Evolutionary conservation across 2,888 invertebrate species (phyloP).

Genomic region (Notodonta ziczac): DNA sequence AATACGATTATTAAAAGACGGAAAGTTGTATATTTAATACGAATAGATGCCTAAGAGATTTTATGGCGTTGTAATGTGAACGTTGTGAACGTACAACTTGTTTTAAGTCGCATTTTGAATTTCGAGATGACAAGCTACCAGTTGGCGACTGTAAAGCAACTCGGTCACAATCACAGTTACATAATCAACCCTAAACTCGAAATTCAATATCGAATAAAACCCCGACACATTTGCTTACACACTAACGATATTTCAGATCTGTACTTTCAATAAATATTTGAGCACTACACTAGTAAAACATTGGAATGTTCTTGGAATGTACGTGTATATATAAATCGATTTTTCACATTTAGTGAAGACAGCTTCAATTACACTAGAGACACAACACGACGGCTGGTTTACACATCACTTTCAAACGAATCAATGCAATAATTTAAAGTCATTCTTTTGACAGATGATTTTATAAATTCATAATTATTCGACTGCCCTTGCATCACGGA

Average conservation of each 20-base stretch:
- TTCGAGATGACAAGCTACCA: conserved; percentile 12
- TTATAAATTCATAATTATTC: too few species aligned
- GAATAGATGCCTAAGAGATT: conserved; percentile 36
- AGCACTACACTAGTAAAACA: conserved; percentile 45
- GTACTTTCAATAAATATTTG: conserved; percentile 43
- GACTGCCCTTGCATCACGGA: too few species aligned
- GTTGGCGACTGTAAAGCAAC: not conserved
- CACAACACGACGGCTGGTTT: not conserved
- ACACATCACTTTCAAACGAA: too few species aligned
- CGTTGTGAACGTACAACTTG: conserved; percentile 32
- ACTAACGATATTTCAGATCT: conserved; percentile 43
- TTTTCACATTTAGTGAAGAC: not conserved
- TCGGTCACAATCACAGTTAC: not conserved
- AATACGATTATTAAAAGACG: conserved; percentile 41
- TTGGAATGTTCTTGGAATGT: conserved; percentile 27
- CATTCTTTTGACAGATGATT: too few species aligned
- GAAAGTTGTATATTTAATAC: conserved; percentile 39
- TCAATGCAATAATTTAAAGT: too few species aligned
- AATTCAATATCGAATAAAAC: conserved; percentile 23
- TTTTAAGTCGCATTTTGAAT: conserved; percentile 21
- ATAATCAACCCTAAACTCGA: conserved; percentile 11
- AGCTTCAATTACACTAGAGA: not conserved
- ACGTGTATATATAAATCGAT: not conserved
- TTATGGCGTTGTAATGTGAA: conserved; percentile 29
- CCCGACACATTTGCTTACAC: conserved; percentile 29